These are phyloP conservation scores for Acronicta leporina DNA, from an alignment of 2,888 invertebrate genomes.

Conservation along the genomic window DNA sequence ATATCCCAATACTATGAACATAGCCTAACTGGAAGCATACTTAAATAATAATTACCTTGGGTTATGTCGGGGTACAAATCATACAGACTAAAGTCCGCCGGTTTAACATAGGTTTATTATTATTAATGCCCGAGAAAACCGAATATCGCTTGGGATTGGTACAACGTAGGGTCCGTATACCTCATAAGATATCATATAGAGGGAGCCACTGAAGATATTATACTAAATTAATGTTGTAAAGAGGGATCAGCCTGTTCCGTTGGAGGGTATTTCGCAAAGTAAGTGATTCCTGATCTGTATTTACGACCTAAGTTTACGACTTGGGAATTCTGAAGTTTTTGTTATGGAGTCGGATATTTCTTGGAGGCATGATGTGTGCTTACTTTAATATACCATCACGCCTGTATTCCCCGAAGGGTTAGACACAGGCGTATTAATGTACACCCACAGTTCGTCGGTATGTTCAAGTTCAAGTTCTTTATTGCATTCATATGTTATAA, in stretches of 20 bases:
- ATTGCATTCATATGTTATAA: no score
- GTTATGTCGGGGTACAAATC: conserved; percentile 58
- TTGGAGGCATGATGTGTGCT: background rate
- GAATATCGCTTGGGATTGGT: conserved; percentile 56
- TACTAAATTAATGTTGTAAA: conserved; percentile 57
- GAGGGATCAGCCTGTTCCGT: conserved; percentile 46
- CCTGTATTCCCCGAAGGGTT: no score
- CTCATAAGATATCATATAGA: conserved; percentile 53
- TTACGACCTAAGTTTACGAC: conserved; percentile 53
- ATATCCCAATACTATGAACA: no score
- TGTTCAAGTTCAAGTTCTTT: no score
- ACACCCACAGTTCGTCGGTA: no score
- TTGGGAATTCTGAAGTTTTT: conserved; percentile 51
- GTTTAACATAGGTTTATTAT: conserved; percentile 61
- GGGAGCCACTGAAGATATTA: conserved; percentile 47
- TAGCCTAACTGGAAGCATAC: conserved; percentile 50
- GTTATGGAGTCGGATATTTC: conserved; percentile 20
- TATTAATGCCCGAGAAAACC: conserved; percentile 60
- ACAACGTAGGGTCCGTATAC: conserved; percentile 47
- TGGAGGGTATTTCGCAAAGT: conserved; percentile 39
- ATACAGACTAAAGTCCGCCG: conserved; percentile 51
- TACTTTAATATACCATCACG: no score
- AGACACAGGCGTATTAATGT: no score
- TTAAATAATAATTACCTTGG: conserved; percentile 62
- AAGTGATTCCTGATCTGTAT: conserved; percentile 59